Evolutionary conservation across 1,140 invertebrate species (phyloP).

Genomic region (Physella acuta): DNA sequence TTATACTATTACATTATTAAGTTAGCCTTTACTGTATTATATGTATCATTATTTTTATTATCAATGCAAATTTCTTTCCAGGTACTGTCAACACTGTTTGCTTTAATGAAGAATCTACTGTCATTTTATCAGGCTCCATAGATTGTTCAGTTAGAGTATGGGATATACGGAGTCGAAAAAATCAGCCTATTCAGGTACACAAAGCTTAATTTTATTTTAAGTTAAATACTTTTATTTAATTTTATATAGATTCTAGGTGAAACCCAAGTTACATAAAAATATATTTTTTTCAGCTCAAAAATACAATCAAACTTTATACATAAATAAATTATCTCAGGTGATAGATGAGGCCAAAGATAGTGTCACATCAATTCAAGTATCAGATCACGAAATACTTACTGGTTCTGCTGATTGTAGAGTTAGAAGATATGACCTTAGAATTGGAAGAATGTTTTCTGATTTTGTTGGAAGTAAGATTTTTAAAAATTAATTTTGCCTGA

Average conservation of each 20-base stretch:
- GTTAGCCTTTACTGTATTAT: too few species aligned
- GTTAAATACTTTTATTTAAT: background rate
- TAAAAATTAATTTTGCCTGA: too few species aligned
- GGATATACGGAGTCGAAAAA: conserved; percentile 76
- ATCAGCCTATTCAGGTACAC: conserved; percentile 70
- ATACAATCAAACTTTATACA: too few species aligned
- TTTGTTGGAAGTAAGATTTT: conserved; percentile 78
- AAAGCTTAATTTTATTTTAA: background rate
- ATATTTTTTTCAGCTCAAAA: too few species aligned
- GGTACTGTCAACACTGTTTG: conserved; percentile 82
- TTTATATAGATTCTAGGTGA: too few species aligned
- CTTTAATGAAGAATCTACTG: conserved; percentile 92
- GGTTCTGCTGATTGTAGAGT: conserved; percentile 87
- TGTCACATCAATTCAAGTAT: conserved; percentile 82
- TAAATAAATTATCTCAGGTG: too few species aligned
- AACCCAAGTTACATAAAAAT: too few species aligned
- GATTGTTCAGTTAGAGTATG: conserved; percentile 88
- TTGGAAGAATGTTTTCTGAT: conserved; percentile 80
- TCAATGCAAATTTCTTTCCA: conserved; percentile 41
- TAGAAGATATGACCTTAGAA: conserved; percentile 85
- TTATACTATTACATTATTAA: too few species aligned
- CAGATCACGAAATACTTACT: conserved; percentile 87
- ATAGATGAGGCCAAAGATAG: conserved; percentile 91
- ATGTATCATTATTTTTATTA: too few species aligned
- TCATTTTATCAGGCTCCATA: conserved; percentile 85